Percentiles rank a stretch among this genome's conserved stretches.
Conservation (phyloP, 2,113 vertebrate species). For the Sporophila hypoxantha region DNA sequence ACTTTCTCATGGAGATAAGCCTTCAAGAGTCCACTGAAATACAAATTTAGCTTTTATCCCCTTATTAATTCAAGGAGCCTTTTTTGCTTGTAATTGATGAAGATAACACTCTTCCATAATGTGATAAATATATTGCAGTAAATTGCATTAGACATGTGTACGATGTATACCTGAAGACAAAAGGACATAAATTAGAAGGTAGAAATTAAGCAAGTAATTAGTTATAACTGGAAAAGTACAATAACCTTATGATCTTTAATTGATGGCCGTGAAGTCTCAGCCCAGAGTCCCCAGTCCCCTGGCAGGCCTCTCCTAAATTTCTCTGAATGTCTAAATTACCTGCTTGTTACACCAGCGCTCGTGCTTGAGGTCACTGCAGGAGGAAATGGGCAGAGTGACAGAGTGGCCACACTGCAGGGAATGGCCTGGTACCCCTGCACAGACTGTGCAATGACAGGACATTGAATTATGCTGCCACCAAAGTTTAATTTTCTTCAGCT, state of each 20-base stretch:
- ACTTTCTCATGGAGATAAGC: background rate
- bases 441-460: background rate
- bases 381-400: background rate
- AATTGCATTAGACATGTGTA: background rate
- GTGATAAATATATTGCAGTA: background rate
- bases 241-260: background rate
- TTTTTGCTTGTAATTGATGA: background rate
- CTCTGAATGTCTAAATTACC: background rate
- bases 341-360: background rate
- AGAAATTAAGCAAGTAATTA: background rate
- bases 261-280: background rate
- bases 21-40: background rate
- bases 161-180: background rate
- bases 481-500: background rate
- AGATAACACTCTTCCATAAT: background rate
- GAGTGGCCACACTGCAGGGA: background rate
- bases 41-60: background rate
- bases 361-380: background rate
- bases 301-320: background rate
- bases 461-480: background rate
- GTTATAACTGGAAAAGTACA: background rate
- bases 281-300: background rate
- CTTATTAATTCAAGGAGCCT: background rate
- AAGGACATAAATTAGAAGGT: background rate
- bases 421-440: background rate